A percentile compares a stretch with the other conserved stretches of the same genome.
These are phyloP conservation scores for Microctenopoma lineatum DNA, from an alignment of 2,797 vertebrate genomes.

Conservation along the genomic window DNA sequence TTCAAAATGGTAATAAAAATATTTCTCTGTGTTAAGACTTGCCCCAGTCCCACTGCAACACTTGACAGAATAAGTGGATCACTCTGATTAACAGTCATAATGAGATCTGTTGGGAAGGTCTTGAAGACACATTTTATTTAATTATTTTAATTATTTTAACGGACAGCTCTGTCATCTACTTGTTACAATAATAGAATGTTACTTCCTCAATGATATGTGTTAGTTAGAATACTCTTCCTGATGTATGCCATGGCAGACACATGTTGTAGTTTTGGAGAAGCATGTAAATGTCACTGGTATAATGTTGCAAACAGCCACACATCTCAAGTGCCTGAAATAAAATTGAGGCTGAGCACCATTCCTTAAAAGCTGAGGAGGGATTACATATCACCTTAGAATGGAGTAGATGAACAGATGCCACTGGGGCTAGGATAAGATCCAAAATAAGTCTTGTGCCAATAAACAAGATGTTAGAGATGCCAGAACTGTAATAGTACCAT, in stretches of 20 bases:
- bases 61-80: too few species aligned
- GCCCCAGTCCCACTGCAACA: too few species aligned
- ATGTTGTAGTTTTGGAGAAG: conserved; percentile 69
- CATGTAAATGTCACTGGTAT: conserved; percentile 80
- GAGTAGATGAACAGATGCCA: conserved; percentile 66
- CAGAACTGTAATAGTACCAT: conserved; percentile 42
- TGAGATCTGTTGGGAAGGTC: not conserved
- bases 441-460: conserved; percentile 69
- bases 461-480: conserved; percentile 70
- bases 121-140: not conserved
- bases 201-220: conserved; percentile 27
- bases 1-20: conserved; percentile 2
- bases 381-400: conserved; percentile 71
- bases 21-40: not conserved
- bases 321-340: conserved; percentile 72
- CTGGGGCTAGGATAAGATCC: conserved; percentile 64
- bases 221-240: conserved; percentile 3
- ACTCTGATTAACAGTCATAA: not conserved
- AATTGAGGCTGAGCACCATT: conserved; percentile 62
- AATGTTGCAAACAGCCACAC: conserved; percentile 63
- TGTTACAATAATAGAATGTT: conserved; percentile 29
- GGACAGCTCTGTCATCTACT: conserved; percentile 24
- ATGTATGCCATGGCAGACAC: conserved; percentile 17
- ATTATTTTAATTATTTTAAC: conserved; percentile 21
- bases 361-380: conserved; percentile 67